These are phyloP conservation scores for Spheniscus mendiculus DNA, from an alignment of 2,113 vertebrate genomes.

Conservation along the genomic window DNA sequence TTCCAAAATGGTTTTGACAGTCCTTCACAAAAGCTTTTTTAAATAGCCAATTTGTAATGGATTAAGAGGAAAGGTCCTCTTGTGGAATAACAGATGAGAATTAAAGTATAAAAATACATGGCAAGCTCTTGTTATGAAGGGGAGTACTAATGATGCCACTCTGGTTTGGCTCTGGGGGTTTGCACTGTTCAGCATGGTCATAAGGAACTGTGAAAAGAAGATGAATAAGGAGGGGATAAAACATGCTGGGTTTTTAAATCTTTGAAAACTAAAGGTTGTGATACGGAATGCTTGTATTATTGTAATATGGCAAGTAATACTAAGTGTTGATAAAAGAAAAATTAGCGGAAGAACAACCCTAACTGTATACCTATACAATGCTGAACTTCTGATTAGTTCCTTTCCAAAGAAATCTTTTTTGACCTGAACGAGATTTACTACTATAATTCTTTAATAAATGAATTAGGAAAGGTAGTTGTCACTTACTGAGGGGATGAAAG, in stretches of 20 bases:
- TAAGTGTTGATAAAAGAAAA: neutral
- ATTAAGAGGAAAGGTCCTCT: neutral
- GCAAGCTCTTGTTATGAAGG: neutral
- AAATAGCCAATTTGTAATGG: neutral
- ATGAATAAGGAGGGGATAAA: neutral
- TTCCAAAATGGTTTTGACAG: neutral
- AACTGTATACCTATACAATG: neutral
- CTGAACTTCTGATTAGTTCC: neutral
- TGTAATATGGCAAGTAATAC: neutral
- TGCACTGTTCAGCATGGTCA: neutral
- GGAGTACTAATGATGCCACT: neutral
- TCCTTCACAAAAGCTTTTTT: neutral
- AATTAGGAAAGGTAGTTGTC: neutral
- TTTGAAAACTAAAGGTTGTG: neutral
- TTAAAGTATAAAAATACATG: neutral
- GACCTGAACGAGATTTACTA: neutral
- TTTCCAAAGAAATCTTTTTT: neutral
- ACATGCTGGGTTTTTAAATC: neutral
- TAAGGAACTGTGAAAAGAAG: neutral
- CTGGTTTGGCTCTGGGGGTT: neutral
- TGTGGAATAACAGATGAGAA: neutral
- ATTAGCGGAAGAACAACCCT: neutral
- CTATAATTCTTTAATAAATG: neutral
- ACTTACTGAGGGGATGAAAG: neutral
- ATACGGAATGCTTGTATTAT: neutral